phyloP scores from a whole-genome alignment of 2,888 invertebrate species.

The Eupithecia subumbrata region DNA sequence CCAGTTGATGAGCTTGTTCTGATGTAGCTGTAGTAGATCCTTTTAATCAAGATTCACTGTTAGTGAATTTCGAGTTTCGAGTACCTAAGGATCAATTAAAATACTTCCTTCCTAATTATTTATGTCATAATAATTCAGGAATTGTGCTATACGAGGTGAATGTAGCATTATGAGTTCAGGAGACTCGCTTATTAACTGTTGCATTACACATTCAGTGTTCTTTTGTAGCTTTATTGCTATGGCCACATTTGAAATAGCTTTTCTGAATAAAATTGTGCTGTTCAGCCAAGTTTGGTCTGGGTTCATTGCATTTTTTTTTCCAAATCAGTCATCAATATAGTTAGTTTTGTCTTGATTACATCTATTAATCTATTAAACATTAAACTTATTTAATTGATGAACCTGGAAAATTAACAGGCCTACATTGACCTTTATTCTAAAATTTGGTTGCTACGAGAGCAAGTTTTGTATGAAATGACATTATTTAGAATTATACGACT shows the following conservation, averaged over 20 bases:
- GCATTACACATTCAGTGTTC: not conserved
- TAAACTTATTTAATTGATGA: not conserved
- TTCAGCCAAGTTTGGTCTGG: not conserved
- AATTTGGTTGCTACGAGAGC: not conserved
- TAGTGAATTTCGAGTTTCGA: not conserved
- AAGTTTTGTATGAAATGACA: constrained; percentile 4
- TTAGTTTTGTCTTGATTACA: not conserved
- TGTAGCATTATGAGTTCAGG: not conserved
- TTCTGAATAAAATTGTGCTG: not conserved
- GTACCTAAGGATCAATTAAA: not conserved
- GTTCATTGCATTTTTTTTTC: not conserved
- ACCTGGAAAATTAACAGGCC: not conserved
- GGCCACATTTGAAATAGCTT: not conserved
- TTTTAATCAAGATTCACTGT: not conserved
- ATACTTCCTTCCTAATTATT: not conserved
- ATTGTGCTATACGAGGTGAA: not conserved
- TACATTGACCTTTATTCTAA: not conserved
- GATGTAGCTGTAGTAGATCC: constrained; percentile 1
- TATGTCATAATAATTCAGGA: not conserved
- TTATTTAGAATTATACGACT: too few species aligned
- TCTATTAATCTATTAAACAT: not conserved
- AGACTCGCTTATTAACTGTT: not conserved
- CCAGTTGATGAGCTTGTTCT: not conserved
- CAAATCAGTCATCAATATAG: not conserved
- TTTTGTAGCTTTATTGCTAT: not conserved